Percentiles rank a stretch among this genome's conserved stretches.
phyloP scores from a whole-genome alignment of 2,113 vertebrate species.

The Peromyscus maniculatus region DNA sequence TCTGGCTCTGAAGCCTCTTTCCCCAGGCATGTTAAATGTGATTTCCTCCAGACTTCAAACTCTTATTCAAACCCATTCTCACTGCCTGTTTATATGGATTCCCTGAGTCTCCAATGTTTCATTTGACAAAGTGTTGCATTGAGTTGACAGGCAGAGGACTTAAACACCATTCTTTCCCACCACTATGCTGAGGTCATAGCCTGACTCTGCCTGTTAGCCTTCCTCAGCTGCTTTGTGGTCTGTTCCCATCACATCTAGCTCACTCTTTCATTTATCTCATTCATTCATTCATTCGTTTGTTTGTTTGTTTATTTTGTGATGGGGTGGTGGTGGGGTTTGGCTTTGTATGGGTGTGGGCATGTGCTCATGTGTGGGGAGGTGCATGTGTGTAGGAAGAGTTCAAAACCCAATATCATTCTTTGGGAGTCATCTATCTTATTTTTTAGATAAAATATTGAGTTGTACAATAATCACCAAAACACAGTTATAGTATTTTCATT shows the following conservation, averaged over 20 bases:
- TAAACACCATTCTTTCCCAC: neutral
- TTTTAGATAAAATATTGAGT: neutral
- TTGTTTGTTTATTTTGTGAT: neutral
- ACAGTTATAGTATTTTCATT: too few relatives aligned
- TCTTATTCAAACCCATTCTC: neutral
- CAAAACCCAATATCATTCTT: neutral
- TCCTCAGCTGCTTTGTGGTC: neutral
- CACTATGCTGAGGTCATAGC: neutral
- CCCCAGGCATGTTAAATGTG: too few relatives aligned
- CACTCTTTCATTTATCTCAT: neutral
- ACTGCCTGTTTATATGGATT: neutral
- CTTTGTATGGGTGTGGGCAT: neutral
- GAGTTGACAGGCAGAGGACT: conserved; percentile 39
- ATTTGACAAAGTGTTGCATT: neutral
- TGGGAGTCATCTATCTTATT: neutral
- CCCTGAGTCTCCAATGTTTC: conserved; percentile 9
- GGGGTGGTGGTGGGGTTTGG: neutral
- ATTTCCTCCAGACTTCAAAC: conserved; percentile 11
- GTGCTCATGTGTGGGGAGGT: neutral
- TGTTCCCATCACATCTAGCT: neutral
- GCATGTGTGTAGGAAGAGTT: neutral
- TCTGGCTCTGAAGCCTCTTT: neutral
- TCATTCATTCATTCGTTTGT: neutral
- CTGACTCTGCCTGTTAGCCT: accelerated
- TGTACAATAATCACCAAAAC: too few relatives aligned